These are phyloP conservation scores for Mormyrops boulengeri DNA, from an alignment of 2,797 vertebrate species.

Conservation along the genomic window DNA sequence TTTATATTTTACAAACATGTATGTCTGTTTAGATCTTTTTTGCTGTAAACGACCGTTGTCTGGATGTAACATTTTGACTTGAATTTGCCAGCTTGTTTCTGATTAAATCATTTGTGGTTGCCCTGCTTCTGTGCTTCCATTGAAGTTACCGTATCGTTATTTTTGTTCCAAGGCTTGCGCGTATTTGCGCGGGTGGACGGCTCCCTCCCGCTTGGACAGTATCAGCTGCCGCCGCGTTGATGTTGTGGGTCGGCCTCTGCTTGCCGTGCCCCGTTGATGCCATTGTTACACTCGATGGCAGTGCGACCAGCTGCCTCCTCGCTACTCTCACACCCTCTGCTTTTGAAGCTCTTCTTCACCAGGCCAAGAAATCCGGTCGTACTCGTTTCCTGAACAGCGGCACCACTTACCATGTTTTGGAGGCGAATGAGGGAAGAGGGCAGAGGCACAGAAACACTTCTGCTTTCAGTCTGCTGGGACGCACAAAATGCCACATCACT, in stretches of 20 bases:
- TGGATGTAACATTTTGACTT: constrained; percentile 38
- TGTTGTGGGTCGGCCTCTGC: background rate
- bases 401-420: background rate
- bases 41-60: constrained; percentile 34
- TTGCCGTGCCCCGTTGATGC: background rate
- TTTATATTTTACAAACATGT: constrained; percentile 39
- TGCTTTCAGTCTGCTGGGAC: background rate
- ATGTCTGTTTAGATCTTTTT: constrained; percentile 28
- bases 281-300: background rate
- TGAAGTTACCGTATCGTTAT: constrained; percentile 36
- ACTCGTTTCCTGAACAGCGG: background rate
- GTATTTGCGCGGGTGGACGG: background rate
- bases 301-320: background rate
- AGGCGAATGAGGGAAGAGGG: background rate
- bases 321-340: background rate
- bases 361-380: background rate
- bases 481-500: no score
- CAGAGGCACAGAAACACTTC: background rate
- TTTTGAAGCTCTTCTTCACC: background rate
- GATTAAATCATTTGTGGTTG: constrained; percentile 42
- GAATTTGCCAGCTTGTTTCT: constrained; percentile 40
- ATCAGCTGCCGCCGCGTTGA: background rate
- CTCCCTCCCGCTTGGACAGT: background rate
- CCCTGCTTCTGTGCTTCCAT: constrained; percentile 38
- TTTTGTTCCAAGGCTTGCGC: constrained; percentile 27